phyloP scores from a whole-genome alignment of 2,797 vertebrate genomes.

The Hypotaenidia okinawae region DNA sequence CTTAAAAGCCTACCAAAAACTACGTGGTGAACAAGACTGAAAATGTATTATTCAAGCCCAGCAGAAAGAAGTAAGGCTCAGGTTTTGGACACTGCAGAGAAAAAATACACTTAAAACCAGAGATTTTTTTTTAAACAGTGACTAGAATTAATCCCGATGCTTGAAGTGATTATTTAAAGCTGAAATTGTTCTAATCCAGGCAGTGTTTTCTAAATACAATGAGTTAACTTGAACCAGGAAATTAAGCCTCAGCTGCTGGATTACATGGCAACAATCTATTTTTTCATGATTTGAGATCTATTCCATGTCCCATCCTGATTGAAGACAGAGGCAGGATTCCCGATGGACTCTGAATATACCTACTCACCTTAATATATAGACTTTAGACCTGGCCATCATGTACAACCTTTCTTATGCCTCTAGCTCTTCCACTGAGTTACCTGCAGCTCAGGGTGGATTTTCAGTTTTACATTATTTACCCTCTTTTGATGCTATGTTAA shows the following conservation, averaged over 20 bases:
- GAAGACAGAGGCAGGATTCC: neutral
- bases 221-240: neutral
- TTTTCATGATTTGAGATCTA: neutral
- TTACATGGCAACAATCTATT: neutral
- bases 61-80: neutral
- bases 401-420: neutral
- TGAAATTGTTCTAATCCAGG: neutral
- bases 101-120: neutral
- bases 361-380: neutral
- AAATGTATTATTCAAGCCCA: slow-evolving; percentile 18
- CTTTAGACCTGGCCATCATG: neutral
- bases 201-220: neutral
- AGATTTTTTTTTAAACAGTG: neutral
- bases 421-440: neutral
- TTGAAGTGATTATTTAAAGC: neutral
- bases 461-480: neutral
- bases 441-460: neutral
- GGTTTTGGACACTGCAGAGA: neutral
- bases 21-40: slow-evolving; percentile 1
- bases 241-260: neutral
- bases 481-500: neutral
- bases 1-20: slow-evolving; percentile 41
- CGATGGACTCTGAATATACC: too few species aligned
- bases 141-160: neutral
- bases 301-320: neutral